Percentiles rank a stretch among this genome's conserved stretches.
Conservation (phyloP, 2,113 vertebrate species). For the Naja naja region DNA sequence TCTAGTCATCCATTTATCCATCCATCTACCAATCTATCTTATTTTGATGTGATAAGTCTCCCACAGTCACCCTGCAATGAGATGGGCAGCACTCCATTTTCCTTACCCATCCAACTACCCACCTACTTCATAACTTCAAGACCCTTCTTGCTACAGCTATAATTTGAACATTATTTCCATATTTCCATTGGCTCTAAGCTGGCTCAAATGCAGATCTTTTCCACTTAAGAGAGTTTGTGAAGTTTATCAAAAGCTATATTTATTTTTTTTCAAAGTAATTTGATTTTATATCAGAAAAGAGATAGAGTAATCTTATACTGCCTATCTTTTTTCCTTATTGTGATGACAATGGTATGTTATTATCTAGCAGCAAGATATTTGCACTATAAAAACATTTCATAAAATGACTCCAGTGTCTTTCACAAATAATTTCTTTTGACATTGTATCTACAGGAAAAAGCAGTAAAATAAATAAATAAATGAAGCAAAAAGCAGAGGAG, state of each 20-base stretch:
- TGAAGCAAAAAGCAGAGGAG: neutral
- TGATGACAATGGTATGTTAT: constrained; percentile 4
- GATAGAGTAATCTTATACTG: neutral
- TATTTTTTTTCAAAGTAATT: neutral
- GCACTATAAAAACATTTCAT: constrained; percentile 20
- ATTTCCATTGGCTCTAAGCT: neutral
- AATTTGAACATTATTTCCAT: neutral
- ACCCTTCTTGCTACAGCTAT: neutral
- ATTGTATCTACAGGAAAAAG: neutral
- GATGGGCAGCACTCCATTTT: neutral
- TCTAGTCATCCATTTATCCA: no score
- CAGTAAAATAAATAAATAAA: neutral
- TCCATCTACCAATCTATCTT: no score
- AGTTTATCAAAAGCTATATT: neutral
- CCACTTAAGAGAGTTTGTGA: neutral
- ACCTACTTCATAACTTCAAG: neutral
- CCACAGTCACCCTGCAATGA: neutral
- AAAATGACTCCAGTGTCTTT: constrained; percentile 30
- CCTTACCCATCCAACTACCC: neutral
- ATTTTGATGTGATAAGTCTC: neutral
- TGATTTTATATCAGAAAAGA: neutral
- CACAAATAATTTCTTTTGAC: constrained; percentile 33
- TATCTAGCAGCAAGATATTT: constrained; percentile 4
- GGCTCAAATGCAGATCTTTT: neutral
- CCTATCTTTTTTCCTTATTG: neutral